Evolutionary conservation across 2,113 vertebrate genomes (phyloP).

Genomic region (Eudyptes chrysolophus): DNA sequence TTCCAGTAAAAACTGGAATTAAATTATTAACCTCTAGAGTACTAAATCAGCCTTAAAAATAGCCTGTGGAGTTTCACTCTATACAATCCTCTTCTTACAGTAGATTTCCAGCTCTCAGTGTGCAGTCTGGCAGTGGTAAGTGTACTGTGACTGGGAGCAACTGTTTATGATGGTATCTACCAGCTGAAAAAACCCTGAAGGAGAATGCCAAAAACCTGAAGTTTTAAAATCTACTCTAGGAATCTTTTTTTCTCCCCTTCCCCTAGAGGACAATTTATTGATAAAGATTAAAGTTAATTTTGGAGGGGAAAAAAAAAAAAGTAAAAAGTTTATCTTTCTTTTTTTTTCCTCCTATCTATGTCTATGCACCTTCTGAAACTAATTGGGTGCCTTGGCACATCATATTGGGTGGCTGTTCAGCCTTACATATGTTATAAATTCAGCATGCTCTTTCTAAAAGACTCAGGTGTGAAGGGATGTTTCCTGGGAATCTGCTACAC

Average conservation of each 20-base stretch:
- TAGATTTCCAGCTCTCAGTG: background rate
- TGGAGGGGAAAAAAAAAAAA: background rate
- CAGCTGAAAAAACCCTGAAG: background rate
- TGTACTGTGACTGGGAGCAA: background rate
- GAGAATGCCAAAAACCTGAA: background rate
- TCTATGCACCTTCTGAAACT: conserved; percentile 2
- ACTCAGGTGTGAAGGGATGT: background rate
- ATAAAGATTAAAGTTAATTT: background rate
- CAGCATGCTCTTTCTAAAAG: background rate
- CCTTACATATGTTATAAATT: background rate
- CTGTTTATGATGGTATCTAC: background rate
- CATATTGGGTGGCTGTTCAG: background rate
- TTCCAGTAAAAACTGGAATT: background rate
- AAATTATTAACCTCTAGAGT: background rate
- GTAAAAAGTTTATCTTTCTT: background rate
- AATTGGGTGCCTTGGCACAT: conserved; percentile 45
- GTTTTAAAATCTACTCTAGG: background rate
- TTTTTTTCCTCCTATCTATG: background rate
- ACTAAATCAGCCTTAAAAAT: background rate
- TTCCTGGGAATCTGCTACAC: background rate
- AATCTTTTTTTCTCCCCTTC: accelerated
- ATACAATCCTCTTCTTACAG: background rate
- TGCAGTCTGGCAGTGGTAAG: background rate
- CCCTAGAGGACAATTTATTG: background rate
- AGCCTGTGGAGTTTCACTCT: background rate